phyloP scores from a whole-genome alignment of 2,113 vertebrate genomes.

The Pachyramphus minor region DNA sequence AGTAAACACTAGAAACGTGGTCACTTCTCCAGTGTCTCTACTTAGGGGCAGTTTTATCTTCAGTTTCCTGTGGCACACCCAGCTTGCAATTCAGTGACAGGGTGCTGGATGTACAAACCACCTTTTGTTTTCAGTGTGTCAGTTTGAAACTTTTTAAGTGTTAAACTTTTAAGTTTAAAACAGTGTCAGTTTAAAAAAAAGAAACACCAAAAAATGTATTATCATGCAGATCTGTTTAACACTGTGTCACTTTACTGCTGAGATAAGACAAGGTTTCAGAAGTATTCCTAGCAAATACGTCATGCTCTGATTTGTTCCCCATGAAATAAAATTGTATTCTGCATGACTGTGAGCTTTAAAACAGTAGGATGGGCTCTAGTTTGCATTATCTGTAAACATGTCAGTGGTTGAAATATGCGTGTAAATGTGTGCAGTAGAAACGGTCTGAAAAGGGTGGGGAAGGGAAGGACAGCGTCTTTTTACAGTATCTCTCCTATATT shows the following conservation, averaged over 20 bases:
- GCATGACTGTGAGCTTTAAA: neutral
- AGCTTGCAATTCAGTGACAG: neutral
- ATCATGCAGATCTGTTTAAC: neutral
- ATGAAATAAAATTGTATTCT: neutral
- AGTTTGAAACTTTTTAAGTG: neutral
- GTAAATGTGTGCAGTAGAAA: neutral
- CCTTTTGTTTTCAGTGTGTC: neutral
- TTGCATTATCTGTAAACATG: neutral
- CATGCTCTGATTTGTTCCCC: accelerated
- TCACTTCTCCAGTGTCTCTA: neutral
- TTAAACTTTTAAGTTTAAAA: neutral
- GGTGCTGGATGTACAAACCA: neutral
- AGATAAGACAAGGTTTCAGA: neutral
- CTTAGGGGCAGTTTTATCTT: neutral
- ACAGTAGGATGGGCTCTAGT: neutral
- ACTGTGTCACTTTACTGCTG: neutral
- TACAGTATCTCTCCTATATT: neutral
- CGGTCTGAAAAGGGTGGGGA: neutral
- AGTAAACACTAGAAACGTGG: neutral
- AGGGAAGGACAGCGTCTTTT: neutral
- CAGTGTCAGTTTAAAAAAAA: neutral
- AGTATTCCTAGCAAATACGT: neutral
- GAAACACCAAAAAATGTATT: neutral
- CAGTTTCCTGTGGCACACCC: neutral
- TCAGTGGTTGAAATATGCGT: neutral